Conservation (phyloP, 53 echinoderm and acorn worm genomes). For the Paelopatides confundens region DNA sequence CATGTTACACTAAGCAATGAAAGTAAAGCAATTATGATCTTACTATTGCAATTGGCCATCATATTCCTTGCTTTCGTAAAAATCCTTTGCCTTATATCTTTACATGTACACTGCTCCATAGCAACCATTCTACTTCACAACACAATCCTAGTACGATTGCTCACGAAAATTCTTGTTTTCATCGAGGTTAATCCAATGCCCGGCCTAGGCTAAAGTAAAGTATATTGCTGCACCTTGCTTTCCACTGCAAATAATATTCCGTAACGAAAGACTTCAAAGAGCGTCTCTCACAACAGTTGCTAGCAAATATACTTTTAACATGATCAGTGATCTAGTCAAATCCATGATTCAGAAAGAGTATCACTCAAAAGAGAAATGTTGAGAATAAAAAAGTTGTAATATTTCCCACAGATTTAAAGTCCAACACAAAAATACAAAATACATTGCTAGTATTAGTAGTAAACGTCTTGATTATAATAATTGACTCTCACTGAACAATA, state of each 20-base stretch:
- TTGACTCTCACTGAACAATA: no score
- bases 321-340: not conserved
- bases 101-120: not conserved
- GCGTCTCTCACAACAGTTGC: slow-evolving; percentile 51
- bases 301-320: not conserved
- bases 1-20: not conserved
- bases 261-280: not conserved
- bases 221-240: not conserved
- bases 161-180: not conserved
- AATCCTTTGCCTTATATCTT: not conserved
- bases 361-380: no score
- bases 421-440: not conserved
- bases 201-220: not conserved
- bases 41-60: not conserved
- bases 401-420: not conserved
- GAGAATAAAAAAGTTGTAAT: not conserved
- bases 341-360: not conserved
- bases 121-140: not conserved
- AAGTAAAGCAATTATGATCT: not conserved
- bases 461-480: not conserved
- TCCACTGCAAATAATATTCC: not conserved
- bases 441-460: not conserved
- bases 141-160: not conserved
- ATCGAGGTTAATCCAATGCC: not conserved
- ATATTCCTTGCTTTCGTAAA: not conserved